Conservation (phyloP, 2,113 vertebrate species). For the Madoqua kirkii region DNA sequence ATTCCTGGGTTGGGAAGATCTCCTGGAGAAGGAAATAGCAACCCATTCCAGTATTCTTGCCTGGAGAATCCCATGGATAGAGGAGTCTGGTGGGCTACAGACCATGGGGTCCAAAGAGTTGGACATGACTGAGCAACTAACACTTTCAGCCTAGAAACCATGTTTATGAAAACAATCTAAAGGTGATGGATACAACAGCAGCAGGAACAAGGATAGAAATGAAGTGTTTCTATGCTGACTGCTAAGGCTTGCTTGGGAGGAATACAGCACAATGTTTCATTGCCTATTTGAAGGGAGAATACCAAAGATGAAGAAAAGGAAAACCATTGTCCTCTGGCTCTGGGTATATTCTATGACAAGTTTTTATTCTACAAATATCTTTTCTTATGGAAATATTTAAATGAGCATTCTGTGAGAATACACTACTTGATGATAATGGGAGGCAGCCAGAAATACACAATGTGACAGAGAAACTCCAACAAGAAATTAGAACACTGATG, state of each 20-base stretch:
- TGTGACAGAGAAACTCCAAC: neutral
- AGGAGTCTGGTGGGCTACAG: neutral
- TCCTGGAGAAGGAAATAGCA: neutral
- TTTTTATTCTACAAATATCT: slow-evolving; percentile 27
- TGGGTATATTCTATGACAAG: neutral
- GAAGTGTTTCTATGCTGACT: neutral
- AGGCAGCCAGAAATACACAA: neutral
- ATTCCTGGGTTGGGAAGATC: neutral
- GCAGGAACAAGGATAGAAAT: neutral
- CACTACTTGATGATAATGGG: neutral
- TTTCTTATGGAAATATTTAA: slow-evolving; percentile 18
- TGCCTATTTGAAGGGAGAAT: neutral
- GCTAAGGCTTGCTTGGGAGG: neutral
- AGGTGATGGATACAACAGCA: neutral
- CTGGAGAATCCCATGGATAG: neutral
- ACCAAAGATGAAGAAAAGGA: neutral
- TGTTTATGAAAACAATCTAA: neutral
- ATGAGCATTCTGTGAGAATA: neutral
- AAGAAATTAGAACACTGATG: neutral
- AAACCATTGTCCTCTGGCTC: neutral
- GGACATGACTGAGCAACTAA: neutral
- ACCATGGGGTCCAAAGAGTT: neutral
- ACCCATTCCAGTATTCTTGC: neutral
- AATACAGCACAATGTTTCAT: neutral
- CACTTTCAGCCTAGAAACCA: neutral